Evolutionary conservation across 2,888 invertebrate genomes (phyloP).

Genomic region (Eristalis intricaria): DNA sequence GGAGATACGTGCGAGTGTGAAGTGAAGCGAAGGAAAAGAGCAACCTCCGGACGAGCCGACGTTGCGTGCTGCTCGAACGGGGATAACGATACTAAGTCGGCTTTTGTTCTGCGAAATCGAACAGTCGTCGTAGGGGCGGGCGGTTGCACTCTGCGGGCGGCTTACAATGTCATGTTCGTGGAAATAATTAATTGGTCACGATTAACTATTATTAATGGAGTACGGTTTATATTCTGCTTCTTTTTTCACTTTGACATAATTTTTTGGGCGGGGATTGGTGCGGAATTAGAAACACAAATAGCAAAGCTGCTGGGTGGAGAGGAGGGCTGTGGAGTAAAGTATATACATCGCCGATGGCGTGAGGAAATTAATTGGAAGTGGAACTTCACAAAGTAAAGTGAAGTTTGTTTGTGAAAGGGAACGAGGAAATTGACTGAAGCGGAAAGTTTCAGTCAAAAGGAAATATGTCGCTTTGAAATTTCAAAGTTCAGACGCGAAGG

Average conservation of each 20-base stretch:
- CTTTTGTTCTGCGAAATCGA: not conserved
- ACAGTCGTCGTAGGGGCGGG: not conserved
- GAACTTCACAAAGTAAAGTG: not conserved
- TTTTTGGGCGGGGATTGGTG: constrained; percentile 19
- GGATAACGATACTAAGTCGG: constrained; percentile 52
- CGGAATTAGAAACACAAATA: constrained; percentile 6
- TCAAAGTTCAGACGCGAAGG: not conserved
- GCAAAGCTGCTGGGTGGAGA: not conserved
- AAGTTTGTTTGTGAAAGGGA: not conserved
- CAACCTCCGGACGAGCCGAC: not conserved
- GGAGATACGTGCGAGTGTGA: too few relatives aligned
- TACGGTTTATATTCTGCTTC: not conserved
- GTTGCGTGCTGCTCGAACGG: constrained; percentile 47
- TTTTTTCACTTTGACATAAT: constrained; percentile 1
- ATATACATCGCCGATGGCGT: not conserved
- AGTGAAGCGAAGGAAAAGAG: not conserved
- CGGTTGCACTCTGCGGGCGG: not conserved
- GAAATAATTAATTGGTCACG: constrained; percentile 55
- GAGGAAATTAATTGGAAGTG: not conserved
- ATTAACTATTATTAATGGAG: constrained; percentile 47
- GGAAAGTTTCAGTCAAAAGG: not conserved
- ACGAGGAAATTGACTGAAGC: not conserved
- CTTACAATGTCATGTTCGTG: constrained; percentile 22
- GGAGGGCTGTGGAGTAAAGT: not conserved
- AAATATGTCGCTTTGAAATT: not conserved